Conservation (phyloP, 2,797 vertebrate genomes). For the Bufotes viridis region DNA sequence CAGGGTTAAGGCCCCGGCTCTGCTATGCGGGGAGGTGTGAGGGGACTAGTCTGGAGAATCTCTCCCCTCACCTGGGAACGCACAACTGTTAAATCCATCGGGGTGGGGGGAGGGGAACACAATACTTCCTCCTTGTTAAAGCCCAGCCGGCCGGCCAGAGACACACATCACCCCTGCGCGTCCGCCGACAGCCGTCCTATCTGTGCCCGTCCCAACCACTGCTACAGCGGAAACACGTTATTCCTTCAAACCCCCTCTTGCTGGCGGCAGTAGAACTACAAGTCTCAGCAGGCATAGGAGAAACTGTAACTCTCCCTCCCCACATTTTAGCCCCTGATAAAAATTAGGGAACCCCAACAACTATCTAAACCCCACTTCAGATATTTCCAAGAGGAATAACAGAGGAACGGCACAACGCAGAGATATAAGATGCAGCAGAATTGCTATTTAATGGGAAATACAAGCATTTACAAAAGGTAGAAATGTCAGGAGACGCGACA, state of each 20-base stretch:
- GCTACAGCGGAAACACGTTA: too few species aligned
- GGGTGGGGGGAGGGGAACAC: constrained; percentile 1
- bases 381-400: not conserved
- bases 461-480: too few species aligned
- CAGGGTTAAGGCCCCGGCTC: constrained; percentile 18
- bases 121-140: constrained; percentile 17
- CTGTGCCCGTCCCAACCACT: not conserved
- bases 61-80: constrained; percentile 40
- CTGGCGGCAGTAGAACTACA: not conserved
- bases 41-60: constrained; percentile 38
- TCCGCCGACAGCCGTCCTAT: constrained; percentile 1
- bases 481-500: too few species aligned
- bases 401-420: too few species aligned
- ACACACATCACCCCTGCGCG: not conserved
- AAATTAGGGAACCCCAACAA: not conserved
- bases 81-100: constrained; percentile 41
- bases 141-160: constrained; percentile 15
- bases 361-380: not conserved
- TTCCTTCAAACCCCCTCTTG: too few species aligned
- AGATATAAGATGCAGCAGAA: too few species aligned
- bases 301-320: too few species aligned
- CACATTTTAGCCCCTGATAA: too few species aligned
- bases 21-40: constrained; percentile 12
- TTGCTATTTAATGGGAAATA: too few species aligned
- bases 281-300: not conserved